Conservation (phyloP, 2,888 invertebrate genomes). For the Petrolisthes manimaculis region DNA sequence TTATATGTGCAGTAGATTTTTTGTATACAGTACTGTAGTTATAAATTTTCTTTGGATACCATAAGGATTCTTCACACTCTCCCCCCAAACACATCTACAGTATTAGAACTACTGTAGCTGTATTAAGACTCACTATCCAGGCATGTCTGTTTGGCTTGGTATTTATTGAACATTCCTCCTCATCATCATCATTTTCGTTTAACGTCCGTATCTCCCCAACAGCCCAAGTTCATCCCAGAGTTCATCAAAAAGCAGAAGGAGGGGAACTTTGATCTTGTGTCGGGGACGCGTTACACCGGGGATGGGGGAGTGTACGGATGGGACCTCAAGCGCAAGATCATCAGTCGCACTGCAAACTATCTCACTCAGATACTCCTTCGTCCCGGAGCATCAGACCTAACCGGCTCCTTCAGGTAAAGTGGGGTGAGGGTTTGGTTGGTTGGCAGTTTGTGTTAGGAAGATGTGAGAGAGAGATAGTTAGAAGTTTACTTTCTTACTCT, state of each 20-base stretch:
- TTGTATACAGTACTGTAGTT: no score
- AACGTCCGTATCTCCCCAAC: conserved; percentile 66
- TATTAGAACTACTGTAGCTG: not conserved
- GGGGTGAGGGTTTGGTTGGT: not conserved
- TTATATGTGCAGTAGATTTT: no score
- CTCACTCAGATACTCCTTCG: conserved; percentile 89
- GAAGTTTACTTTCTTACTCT: no score
- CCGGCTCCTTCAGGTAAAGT: conserved; percentile 89
- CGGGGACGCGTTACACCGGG: conserved; percentile 90
- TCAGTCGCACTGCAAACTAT: conserved; percentile 92
- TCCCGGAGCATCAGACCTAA: conserved; percentile 95
- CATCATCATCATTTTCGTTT: no score
- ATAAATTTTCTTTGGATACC: no score
- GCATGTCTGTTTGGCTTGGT: no score
- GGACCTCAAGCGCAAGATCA: conserved; percentile 94
- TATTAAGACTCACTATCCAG: not conserved
- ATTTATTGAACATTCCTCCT: no score
- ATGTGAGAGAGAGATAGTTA: no score
- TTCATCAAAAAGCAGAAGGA: conserved; percentile 87
- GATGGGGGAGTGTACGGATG: conserved; percentile 96
- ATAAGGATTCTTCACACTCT: not conserved
- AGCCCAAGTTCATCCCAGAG: conserved; percentile 95
- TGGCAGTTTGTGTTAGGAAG: no score
- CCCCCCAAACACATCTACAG: not conserved
- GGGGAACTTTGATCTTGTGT: conserved; percentile 86